Percentiles rank a stretch among this genome's conserved stretches.
phyloP scores from a whole-genome alignment of 2,888 invertebrate genomes.

The Blastobasis lacticolella region DNA sequence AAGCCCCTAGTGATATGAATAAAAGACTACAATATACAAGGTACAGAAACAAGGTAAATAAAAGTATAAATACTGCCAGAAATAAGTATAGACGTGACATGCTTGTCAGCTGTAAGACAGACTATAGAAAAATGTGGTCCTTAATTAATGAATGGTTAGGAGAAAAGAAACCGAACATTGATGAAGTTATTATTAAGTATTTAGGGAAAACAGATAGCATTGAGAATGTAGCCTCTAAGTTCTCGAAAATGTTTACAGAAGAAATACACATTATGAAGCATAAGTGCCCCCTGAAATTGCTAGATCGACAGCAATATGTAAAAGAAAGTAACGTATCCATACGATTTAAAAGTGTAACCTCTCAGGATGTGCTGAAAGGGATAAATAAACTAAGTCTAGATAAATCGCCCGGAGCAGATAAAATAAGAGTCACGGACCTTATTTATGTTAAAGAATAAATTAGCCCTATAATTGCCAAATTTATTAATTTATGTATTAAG shows the following conservation, averaged over 20 bases:
- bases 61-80: neutral
- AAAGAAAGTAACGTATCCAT: neutral
- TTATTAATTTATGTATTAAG: neutral
- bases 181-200: neutral
- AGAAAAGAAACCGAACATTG: neutral
- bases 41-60: conserved; percentile 1
- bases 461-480: neutral
- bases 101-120: neutral
- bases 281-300: neutral
- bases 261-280: neutral
- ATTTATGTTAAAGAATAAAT: neutral
- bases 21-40: conserved; percentile 4
- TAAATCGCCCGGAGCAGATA: conserved; percentile 4
- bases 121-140: neutral
- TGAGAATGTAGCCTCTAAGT: neutral
- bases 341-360: neutral
- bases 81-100: neutral
- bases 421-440: neutral
- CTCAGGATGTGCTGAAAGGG: neutral
- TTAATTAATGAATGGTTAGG: neutral
- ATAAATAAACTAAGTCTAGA: neutral
- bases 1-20: conserved; percentile 4
- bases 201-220: neutral
- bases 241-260: neutral
- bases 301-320: neutral